Percentiles rank a stretch among this genome's conserved stretches.
phyloP scores from a whole-genome alignment of 1,140 invertebrate species.

The Leptinotarsa texana region DNA sequence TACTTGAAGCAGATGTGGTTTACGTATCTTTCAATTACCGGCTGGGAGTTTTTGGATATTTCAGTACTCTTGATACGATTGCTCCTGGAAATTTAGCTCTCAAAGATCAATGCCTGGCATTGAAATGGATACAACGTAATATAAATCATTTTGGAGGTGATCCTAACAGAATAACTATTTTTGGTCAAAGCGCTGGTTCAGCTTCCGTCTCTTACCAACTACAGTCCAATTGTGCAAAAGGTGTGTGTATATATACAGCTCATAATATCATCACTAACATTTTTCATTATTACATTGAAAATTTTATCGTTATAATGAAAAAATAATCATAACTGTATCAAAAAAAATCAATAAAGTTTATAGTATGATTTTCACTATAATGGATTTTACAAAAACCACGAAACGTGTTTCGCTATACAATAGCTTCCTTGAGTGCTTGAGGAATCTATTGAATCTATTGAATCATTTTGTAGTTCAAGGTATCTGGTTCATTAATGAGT shows the following conservation, averaged over 20 bases:
- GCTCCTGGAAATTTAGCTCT: constrained; percentile 70
- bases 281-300: too few species aligned
- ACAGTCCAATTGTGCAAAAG: constrained; percentile 66
- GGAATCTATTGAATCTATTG: too few species aligned
- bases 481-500: too few species aligned
- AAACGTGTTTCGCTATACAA: too few species aligned
- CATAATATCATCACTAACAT: too few species aligned
- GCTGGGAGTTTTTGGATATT: constrained; percentile 64
- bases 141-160: constrained; percentile 74
- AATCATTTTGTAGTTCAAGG: too few species aligned
- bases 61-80: constrained; percentile 55
- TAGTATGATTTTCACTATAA: too few species aligned
- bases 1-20: constrained; percentile 67
- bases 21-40: constrained; percentile 74
- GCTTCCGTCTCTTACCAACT: constrained; percentile 67
- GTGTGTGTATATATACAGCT: constrained; percentile 39
- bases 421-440: too few species aligned
- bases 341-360: too few species aligned
- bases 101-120: constrained; percentile 71
- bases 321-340: too few species aligned
- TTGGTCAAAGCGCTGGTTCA: constrained; percentile 71
- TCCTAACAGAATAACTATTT: constrained; percentile 66
- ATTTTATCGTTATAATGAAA: too few species aligned
- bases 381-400: too few species aligned
- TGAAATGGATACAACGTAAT: constrained; percentile 72